Conservation (phyloP, 2,888 invertebrate species). For the Muscina levida region DNA sequence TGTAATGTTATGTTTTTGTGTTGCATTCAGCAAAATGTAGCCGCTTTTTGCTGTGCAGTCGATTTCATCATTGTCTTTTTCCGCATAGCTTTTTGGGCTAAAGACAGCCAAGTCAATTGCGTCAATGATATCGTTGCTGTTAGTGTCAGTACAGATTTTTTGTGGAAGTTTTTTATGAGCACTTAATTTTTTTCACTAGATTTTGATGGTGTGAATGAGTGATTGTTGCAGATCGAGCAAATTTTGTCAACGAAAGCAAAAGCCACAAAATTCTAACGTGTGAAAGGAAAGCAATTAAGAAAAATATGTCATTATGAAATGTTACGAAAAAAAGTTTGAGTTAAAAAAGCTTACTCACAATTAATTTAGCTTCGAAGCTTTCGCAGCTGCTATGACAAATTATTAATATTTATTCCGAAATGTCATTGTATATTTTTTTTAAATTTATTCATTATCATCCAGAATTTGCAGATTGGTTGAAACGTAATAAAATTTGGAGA, state of each 20-base stretch:
- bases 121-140: constrained; percentile 48
- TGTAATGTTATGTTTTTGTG: constrained; percentile 38
- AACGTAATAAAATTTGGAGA: no score
- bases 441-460: no score
- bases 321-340: no score
- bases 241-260: constrained; percentile 3
- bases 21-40: constrained; percentile 2
- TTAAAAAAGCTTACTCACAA: no score
- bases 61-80: background rate
- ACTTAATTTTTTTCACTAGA: constrained; percentile 7
- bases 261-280: no score
- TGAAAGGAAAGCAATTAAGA: no score
- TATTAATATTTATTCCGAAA: no score
- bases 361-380: no score
- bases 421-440: no score
- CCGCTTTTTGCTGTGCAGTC: constrained; percentile 3
- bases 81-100: background rate
- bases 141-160: constrained; percentile 41
- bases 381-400: no score
- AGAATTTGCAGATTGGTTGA: no score
- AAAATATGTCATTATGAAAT: no score
- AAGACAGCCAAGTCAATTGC: constrained; percentile 37
- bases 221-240: background rate
- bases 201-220: background rate
- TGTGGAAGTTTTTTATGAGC: constrained; percentile 6